Percentiles rank a stretch among this genome's conserved stretches.
Conservation (phyloP, 2,888 invertebrate species). For the Endotricha flammealis region DNA sequence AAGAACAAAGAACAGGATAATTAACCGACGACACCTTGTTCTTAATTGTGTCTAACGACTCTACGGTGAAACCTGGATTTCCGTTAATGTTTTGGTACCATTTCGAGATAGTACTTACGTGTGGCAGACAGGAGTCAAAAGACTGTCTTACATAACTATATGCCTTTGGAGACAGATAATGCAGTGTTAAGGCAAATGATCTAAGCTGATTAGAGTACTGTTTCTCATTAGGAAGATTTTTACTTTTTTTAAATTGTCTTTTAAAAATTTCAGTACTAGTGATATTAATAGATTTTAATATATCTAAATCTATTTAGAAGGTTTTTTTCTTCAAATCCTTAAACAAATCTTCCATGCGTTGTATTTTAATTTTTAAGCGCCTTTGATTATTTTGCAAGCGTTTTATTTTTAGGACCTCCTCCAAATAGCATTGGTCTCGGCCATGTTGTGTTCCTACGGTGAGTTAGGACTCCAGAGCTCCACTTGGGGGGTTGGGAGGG, state of each 20-base stretch:
- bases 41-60: no score
- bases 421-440: no score
- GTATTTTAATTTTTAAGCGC: conserved; percentile 3
- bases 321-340: conserved; percentile 3
- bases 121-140: background rate
- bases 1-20: conserved; percentile 1
- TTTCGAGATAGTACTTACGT: background rate
- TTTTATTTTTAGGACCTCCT: conserved; percentile 4
- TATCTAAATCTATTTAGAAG: background rate
- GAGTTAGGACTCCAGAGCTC: no score
- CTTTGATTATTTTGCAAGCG: conserved; percentile 1
- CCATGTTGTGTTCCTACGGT: no score
- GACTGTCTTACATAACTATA: background rate
- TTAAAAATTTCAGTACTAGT: no score
- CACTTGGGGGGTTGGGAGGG: no score
- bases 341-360: conserved; percentile 1
- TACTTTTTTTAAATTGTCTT: no score
- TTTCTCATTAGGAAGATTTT: no score
- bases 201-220: no score
- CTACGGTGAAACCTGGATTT: background rate
- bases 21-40: no score
- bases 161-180: background rate
- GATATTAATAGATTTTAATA: no score
- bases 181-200: background rate
- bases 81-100: background rate